phyloP scores from a whole-genome alignment of 2,797 vertebrate species.

The Pseudopleuronectes americanus region DNA sequence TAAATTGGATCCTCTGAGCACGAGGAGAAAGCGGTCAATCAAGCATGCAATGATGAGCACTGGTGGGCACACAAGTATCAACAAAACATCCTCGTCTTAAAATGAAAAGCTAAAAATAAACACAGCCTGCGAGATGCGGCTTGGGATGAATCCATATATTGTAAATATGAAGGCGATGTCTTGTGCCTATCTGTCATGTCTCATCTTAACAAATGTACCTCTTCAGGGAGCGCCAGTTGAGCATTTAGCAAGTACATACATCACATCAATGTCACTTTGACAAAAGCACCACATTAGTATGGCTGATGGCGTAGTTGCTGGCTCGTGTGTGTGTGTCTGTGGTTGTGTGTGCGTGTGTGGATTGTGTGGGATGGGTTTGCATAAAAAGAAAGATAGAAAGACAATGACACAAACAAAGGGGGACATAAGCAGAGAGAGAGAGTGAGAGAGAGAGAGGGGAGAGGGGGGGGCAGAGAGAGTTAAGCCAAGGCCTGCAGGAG shows the following conservation, averaged over 20 bases:
- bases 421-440: neutral
- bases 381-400: conserved; percentile 18
- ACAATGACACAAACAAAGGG: neutral
- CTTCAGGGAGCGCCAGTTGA: conserved; percentile 59
- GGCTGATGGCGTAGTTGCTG: conserved; percentile 55
- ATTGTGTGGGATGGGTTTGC: neutral
- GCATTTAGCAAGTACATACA: conserved; percentile 68
- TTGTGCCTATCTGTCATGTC: conserved; percentile 73
- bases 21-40: conserved; percentile 54
- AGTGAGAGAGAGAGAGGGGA: conserved; percentile 11
- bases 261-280: conserved; percentile 73
- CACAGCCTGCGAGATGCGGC: conserved; percentile 11
- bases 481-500: conserved; percentile 73
- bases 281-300: conserved; percentile 63
- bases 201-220: conserved; percentile 71
- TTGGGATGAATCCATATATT: conserved; percentile 43
- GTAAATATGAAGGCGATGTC: conserved; percentile 69
- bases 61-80: conserved; percentile 26
- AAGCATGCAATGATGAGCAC: conserved; percentile 36
- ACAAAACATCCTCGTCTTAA: conserved; percentile 18
- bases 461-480: conserved; percentile 19
- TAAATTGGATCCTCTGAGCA: conserved; percentile 20
- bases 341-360: neutral
- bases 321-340: conserved; percentile 41
- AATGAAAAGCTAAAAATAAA: conserved; percentile 47